Evolutionary conservation across 2,113 vertebrate genomes (phyloP).

Genomic region (Saccopteryx leptura): DNA sequence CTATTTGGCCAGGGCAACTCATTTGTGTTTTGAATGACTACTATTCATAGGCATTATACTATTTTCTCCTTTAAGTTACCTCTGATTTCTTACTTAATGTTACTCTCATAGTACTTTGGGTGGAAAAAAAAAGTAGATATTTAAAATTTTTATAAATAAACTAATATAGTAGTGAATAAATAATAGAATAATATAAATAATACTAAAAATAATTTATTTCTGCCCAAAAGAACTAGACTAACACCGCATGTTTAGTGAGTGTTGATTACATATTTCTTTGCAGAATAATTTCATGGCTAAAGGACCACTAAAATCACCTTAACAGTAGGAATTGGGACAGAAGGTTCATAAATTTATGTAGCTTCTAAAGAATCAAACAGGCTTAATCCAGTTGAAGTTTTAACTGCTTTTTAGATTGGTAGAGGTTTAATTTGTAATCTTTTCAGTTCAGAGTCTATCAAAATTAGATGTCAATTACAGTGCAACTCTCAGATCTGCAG

Average conservation of each 20-base stretch:
- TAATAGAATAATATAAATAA: not conserved
- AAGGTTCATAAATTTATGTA: not conserved
- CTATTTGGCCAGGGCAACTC: too few relatives aligned
- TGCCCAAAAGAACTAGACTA: not conserved
- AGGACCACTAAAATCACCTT: not conserved
- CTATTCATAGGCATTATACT: not conserved
- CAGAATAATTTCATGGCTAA: not conserved
- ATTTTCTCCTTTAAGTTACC: not conserved
- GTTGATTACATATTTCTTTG: not conserved
- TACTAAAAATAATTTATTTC: not conserved
- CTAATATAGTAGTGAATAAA: not conserved
- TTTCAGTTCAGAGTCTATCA: conserved; percentile 36
- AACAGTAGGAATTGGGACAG: not conserved
- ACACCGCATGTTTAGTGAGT: not conserved
- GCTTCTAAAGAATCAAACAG: not conserved
- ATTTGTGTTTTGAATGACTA: not conserved
- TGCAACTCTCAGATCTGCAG: not conserved
- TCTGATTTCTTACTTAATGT: not conserved
- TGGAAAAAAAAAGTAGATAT: not conserved
- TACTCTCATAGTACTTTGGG: not conserved
- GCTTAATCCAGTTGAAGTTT: not conserved
- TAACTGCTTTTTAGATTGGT: not conserved
- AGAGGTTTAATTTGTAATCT: conserved; percentile 53
- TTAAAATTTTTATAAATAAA: not conserved
- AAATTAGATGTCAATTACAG: not conserved